A percentile compares a stretch with the other conserved stretches of the same genome.
phyloP scores from a whole-genome alignment of 1,140 invertebrate species.

The Drosophila punjabiensis region DNA sequence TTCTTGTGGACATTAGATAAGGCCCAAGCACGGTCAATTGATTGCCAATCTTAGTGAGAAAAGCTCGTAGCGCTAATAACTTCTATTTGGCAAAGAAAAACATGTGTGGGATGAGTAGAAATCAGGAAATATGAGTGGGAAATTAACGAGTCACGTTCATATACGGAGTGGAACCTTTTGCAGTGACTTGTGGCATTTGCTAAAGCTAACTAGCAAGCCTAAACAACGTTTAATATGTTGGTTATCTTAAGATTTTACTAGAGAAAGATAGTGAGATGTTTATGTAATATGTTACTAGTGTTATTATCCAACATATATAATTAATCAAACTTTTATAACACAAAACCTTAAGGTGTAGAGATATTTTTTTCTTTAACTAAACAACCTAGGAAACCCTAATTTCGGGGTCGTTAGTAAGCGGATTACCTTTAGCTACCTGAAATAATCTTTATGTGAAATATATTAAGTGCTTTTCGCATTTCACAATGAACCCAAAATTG shows the following conservation, averaged over 20 bases:
- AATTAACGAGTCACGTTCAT: conserved; percentile 7
- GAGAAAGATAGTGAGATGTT: background rate
- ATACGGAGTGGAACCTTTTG: conserved; percentile 10
- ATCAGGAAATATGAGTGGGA: conserved; percentile 13
- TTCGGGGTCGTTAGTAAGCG: conserved; percentile 1
- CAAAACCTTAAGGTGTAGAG: background rate
- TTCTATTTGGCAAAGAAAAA: conserved; percentile 15
- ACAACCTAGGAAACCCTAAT: background rate
- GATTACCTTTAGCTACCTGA: conserved; percentile 2
- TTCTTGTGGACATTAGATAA: conserved; percentile 42
- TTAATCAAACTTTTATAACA: background rate
- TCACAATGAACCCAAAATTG: conserved; percentile 1
- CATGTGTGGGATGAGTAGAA: conserved; percentile 13
- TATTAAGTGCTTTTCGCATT: conserved; percentile 1
- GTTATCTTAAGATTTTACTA: background rate
- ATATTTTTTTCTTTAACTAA: too few relatives aligned
- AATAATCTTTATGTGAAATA: conserved; percentile 7
- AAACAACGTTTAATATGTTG: background rate
- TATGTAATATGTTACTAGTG: background rate
- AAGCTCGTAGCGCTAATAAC: conserved; percentile 4
- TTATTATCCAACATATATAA: background rate
- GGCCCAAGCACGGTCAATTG: conserved; percentile 26
- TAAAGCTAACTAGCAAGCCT: background rate
- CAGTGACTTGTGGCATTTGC: conserved; percentile 1
- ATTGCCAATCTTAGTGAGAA: conserved; percentile 29